These are phyloP conservation scores for Falco rusticolus DNA, from an alignment of 2,797 vertebrate species.

Conservation along the genomic window DNA sequence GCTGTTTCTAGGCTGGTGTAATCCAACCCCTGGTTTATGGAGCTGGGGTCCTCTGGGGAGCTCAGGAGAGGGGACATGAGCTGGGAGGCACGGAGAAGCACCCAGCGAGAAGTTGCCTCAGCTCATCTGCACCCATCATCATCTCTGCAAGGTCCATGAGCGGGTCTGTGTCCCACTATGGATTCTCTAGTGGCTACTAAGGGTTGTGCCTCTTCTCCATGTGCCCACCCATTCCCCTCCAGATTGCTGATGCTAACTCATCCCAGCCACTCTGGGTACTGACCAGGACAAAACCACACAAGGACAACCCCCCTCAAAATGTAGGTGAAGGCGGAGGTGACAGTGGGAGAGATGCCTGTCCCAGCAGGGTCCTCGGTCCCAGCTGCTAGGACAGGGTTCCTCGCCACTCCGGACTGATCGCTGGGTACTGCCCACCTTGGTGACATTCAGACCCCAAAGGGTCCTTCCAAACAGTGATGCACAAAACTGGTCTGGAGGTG, in stretches of 20 bases:
- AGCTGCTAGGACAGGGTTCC: neutral
- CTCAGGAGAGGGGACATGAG: neutral
- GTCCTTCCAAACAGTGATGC: neutral
- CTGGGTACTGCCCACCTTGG: fast-evolving
- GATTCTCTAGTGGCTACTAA: neutral
- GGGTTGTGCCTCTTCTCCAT: neutral
- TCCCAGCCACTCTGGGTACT: neutral
- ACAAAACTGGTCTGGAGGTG: neutral
- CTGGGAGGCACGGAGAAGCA: neutral
- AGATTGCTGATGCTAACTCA: neutral
- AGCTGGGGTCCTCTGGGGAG: neutral
- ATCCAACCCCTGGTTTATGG: neutral
- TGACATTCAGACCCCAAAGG: neutral
- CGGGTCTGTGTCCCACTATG: fast-evolving
- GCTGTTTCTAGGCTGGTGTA: fast-evolving
- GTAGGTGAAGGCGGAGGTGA: neutral
- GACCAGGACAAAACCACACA: neutral
- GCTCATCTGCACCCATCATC: neutral
- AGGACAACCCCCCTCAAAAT: neutral
- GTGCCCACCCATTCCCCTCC: fast-evolving
- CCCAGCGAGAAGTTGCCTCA: neutral
- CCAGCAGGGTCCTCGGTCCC: neutral
- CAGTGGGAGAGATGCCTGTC: neutral
- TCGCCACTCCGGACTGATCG: fast-evolving
- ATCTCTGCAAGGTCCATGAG: neutral